Evolutionary conservation across 2,113 vertebrate genomes (phyloP), one percentile per base, ranked within the genome.

Genomic region (Recurvirostra avosetta): DNA sequence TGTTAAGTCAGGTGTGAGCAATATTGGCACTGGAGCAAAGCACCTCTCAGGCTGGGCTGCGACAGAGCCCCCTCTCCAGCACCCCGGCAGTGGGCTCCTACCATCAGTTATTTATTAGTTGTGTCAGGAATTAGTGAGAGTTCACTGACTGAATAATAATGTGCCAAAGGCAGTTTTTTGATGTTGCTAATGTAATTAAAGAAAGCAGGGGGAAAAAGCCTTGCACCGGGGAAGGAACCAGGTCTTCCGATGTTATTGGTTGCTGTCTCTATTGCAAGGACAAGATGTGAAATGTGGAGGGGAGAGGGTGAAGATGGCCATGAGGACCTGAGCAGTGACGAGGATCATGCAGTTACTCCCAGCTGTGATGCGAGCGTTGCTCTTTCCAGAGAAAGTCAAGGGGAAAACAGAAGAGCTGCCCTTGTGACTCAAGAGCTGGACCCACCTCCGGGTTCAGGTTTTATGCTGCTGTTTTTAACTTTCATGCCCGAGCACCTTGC

Each of bases 51-150:
- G 63, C 86, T 94, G 90, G 29, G 65, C 90, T 87, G 72, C 2
- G 6, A 26, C 59, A 1, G 1, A 92, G 77, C 26, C 52, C 56
- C 79, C 49, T 83, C 81, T 53, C 56, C 86, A 76, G 72, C 0
- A 1, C 30, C 65, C 41, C 3, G 1, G 73, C 62, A 73, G 74
- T 0, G 0, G n/a, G 63, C 55, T 92, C 27, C 88, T 52, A 41
- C 76, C 53, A 38, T 38, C 70, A 72, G 94, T 85, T 82, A 87
- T 73, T 91, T 82, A 97, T 96, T 89, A 45, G 58, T 72, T 92
- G 76, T 97, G 97, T 95, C 96, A 97, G 95, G 87, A 94, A 96
- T 97, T 95, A 97, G 95, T 87, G 95, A 86, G 92, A 92, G 95
- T 78, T 97, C 96, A 90, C 94, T 97, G 97, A 56, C 88, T 95